These are phyloP conservation scores for Pseudotriccus pelzelni DNA, from an alignment of 2,797 vertebrate species.

Conservation along the genomic window DNA sequence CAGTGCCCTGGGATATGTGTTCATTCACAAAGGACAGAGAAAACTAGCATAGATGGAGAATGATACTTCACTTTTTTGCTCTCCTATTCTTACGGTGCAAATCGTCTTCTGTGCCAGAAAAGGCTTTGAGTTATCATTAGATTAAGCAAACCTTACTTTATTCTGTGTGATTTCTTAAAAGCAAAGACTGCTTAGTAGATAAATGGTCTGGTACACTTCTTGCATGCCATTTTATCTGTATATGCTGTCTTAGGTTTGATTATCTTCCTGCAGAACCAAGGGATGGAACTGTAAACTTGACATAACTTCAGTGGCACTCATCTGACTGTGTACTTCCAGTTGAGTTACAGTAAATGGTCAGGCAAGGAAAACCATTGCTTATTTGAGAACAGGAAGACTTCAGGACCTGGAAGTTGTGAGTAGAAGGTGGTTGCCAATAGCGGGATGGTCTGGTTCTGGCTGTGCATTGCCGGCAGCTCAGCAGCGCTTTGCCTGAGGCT, in stretches of 20 bases:
- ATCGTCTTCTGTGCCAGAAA: background rate
- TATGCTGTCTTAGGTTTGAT: background rate
- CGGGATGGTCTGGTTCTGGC: background rate
- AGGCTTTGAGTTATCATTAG: background rate
- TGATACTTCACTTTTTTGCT: background rate
- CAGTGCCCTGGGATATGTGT: background rate
- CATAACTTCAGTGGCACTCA: background rate
- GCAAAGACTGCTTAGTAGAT: background rate
- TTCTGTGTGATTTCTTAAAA: background rate
- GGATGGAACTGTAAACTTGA: background rate
- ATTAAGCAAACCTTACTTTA: background rate
- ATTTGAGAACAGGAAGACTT: background rate
- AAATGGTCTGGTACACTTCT: constrained; percentile 20
- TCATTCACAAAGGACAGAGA: background rate
- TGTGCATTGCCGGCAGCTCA: background rate
- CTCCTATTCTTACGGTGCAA: background rate
- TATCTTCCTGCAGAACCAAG: background rate
- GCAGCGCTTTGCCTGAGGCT: background rate
- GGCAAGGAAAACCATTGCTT: background rate
- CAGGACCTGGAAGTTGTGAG: background rate
- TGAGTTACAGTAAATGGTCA: background rate
- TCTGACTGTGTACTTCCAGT: background rate
- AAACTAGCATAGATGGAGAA: background rate
- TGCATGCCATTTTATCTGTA: background rate
- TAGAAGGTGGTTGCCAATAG: background rate